These are phyloP conservation scores for Cherax quadricarinatus DNA, from an alignment of 1,140 invertebrate species.

Conservation along the genomic window DNA sequence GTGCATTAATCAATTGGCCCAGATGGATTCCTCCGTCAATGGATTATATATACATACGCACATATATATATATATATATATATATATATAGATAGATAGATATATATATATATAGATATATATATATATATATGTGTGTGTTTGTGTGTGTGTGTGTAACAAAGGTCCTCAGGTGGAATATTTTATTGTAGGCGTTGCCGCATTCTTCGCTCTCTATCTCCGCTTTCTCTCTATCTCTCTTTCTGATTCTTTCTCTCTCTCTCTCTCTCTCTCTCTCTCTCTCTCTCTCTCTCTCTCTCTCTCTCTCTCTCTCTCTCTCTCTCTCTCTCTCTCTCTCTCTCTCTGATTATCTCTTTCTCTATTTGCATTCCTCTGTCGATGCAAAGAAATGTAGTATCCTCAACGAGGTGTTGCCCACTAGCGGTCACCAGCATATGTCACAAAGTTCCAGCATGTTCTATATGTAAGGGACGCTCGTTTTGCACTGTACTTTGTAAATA, in stretches of 20 bases:
- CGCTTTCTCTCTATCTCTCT: neutral
- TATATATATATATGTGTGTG: too few relatives aligned
- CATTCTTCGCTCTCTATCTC: neutral
- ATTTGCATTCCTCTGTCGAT: conserved; percentile 6
- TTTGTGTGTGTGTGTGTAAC: too few relatives aligned
- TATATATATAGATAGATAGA: too few relatives aligned
- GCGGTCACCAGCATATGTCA: neutral
- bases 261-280: neutral
- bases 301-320: neutral
- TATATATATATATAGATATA: too few relatives aligned
- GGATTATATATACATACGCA: neutral
- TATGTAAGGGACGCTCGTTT: neutral
- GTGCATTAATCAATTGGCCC: neutral
- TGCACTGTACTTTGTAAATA: too few relatives aligned
- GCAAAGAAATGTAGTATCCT: conserved; percentile 20
- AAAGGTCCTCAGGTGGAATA: neutral
- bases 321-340: neutral
- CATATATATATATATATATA: neutral
- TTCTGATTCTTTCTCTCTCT: neutral
- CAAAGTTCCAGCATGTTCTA: neutral
- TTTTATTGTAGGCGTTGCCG: neutral
- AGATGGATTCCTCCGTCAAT: neutral
- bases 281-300: neutral
- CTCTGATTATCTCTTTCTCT: neutral
- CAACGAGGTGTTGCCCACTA: neutral